phyloP scores from a whole-genome alignment of 1,140 invertebrate species.

The Drosophila parabipectinata region DNA sequence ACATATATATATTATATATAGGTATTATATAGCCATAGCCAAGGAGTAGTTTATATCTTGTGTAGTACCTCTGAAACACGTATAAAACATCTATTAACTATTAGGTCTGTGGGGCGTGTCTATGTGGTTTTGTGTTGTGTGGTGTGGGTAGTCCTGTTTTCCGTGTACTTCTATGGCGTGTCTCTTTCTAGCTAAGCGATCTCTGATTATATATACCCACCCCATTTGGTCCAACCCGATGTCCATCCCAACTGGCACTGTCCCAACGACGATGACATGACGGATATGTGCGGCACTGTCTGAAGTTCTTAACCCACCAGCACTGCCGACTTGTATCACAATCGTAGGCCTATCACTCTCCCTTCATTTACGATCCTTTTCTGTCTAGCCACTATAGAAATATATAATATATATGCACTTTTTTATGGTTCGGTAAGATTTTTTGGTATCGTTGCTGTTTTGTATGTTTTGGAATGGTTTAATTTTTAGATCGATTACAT shows the following conservation, averaged over 20 bases:
- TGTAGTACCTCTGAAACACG: slow-evolving; percentile 75
- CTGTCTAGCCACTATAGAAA: slow-evolving; percentile 34
- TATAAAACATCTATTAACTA: slow-evolving; percentile 80
- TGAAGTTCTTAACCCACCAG: slow-evolving; percentile 46
- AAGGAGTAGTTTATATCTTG: slow-evolving; percentile 59
- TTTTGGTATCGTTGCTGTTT: slow-evolving; percentile 47
- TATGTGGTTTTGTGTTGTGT: slow-evolving; percentile 24
- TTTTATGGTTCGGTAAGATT: slow-evolving; percentile 36
- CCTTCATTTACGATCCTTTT: slow-evolving; percentile 2
- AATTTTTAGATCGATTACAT: not conserved
- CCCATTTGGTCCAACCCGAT: slow-evolving; percentile 56
- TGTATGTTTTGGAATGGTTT: not conserved
- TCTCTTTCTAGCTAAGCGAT: slow-evolving; percentile 65
- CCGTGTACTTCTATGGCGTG: slow-evolving; percentile 11
- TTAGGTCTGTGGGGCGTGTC: slow-evolving; percentile 36
- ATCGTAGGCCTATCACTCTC: slow-evolving; percentile 34
- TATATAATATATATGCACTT: slow-evolving; percentile 44
- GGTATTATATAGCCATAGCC: slow-evolving; percentile 63
- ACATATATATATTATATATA: slow-evolving; percentile 44
- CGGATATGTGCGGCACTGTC: slow-evolving; percentile 52
- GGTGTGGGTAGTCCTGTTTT: slow-evolving; percentile 24
- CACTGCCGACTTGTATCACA: slow-evolving; percentile 69
- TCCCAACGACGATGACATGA: slow-evolving; percentile 35
- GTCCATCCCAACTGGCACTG: slow-evolving; percentile 13
- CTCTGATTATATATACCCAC: slow-evolving; percentile 44